Evolutionary conservation across 2,888 invertebrate species (phyloP).

Genomic region (Philereme transversata): DNA sequence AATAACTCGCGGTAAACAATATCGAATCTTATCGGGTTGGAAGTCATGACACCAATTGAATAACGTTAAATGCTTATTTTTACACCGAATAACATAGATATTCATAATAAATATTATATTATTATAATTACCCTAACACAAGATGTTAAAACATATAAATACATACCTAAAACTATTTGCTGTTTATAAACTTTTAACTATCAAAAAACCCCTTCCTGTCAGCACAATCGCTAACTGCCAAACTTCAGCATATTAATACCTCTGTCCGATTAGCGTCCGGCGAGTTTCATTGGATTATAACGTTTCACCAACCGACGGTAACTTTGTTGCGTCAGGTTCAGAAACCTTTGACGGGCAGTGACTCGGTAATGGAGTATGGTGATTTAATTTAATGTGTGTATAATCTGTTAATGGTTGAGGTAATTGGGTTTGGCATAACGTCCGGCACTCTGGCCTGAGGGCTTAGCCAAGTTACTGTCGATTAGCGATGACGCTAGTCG

Average conservation of each 20-base stretch:
- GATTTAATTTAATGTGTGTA: conserved; percentile 6
- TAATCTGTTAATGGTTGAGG: not conserved
- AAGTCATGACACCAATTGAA: too few relatives aligned
- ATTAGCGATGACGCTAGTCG: too few relatives aligned
- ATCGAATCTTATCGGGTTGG: too few relatives aligned
- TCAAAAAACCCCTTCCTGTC: not conserved
- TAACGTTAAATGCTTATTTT: too few relatives aligned
- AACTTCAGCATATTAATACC: not conserved
- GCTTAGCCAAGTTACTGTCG: too few relatives aligned
- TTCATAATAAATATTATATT: too few relatives aligned
- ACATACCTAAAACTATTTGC: too few relatives aligned
- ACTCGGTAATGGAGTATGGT: conserved; percentile 17
- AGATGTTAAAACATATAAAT: too few relatives aligned
- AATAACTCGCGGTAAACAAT: too few relatives aligned
- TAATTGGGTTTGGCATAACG: not conserved
- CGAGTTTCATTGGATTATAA: conserved; percentile 35
- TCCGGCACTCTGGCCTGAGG: not conserved
- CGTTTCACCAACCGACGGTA: conserved; percentile 22
- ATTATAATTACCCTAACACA: too few relatives aligned
- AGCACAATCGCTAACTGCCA: conserved; percentile 3
- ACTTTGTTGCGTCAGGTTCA: conserved; percentile 28
- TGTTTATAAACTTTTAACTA: too few relatives aligned
- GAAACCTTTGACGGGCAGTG: conserved; percentile 6
- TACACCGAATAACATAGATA: too few relatives aligned
- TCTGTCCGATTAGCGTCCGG: conserved; percentile 25